Evolutionary conservation across 1,140 invertebrate species (phyloP).

Genomic region (Conus ventricosus): DNA sequence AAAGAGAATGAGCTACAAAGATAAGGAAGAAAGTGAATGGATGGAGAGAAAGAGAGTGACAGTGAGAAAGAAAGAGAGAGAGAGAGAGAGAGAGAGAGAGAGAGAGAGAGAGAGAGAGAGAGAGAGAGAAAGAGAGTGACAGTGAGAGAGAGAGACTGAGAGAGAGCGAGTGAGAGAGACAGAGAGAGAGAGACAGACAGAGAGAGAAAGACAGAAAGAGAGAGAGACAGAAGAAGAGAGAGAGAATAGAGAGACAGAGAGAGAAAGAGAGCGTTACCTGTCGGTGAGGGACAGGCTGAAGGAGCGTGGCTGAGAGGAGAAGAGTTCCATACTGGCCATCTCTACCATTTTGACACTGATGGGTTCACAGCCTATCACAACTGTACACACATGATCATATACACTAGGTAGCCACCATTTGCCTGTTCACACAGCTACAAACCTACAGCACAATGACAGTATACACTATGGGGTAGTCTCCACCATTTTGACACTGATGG

Average conservation of each 20-base stretch:
- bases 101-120: not conserved
- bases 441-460: conserved; percentile 78
- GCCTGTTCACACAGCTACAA: too few relatives aligned
- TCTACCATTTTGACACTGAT: conserved; percentile 91
- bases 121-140: not conserved
- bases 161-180: not conserved
- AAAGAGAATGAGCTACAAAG: too few relatives aligned
- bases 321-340: conserved; percentile 97
- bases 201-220: not conserved
- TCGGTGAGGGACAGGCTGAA: conserved; percentile 89
- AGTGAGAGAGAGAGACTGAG: not conserved
- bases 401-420: too few relatives aligned
- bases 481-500: conserved; percentile 88
- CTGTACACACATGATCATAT: too few relatives aligned
- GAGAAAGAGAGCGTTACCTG: conserved; percentile 53
- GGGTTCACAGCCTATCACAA: conserved; percentile 96
- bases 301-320: conserved; percentile 95
- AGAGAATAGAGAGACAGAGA: not conserved
- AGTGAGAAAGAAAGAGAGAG: too few relatives aligned
- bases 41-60: too few relatives aligned
- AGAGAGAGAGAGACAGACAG: not conserved
- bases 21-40: too few relatives aligned
- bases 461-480: conserved; percentile 76
- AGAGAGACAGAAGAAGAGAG: not conserved
- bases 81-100: not conserved